Conservation (phyloP, 2,888 invertebrate genomes). For the Drosophila niveifrons region DNA sequence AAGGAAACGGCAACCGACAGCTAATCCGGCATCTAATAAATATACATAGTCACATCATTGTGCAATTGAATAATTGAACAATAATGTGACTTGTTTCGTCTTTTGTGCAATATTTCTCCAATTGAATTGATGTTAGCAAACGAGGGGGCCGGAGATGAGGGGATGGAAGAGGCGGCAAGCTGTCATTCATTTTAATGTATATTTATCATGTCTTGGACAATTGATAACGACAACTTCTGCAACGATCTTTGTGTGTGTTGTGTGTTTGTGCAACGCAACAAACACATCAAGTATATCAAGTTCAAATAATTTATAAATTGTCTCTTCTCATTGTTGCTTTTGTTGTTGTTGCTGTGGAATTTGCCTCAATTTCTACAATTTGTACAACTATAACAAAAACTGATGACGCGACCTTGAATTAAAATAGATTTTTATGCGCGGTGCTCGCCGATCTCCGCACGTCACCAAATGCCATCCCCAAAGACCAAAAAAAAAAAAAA, state of each 20-base stretch:
- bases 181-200: not conserved
- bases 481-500: conserved; percentile 1
- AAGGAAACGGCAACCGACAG: conserved; percentile 40
- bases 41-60: conserved; percentile 43
- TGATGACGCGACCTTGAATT: conserved; percentile 78
- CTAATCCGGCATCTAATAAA: conserved; percentile 68
- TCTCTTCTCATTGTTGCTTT: not conserved
- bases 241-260: not conserved
- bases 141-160: not conserved
- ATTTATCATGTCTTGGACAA: conserved; percentile 19
- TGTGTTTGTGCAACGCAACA: not conserved
- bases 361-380: conserved; percentile 28
- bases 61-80: conserved; percentile 79
- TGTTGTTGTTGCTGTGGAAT: conserved; percentile 14
- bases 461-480: conserved; percentile 69
- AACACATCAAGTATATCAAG: conserved; percentile 21
- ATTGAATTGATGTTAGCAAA: conserved; percentile 10
- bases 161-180: too few species aligned
- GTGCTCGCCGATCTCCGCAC: conserved; percentile 65
- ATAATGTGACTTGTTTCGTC: conserved; percentile 49
- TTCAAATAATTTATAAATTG: conserved; percentile 13
- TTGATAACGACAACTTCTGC: conserved; percentile 20
- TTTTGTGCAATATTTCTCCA: conserved; percentile 38
- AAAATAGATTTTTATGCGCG: conserved; percentile 74
- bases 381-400: conserved; percentile 50